Conservation (phyloP, 2,113 vertebrate species). For the Scomber colias region DNA sequence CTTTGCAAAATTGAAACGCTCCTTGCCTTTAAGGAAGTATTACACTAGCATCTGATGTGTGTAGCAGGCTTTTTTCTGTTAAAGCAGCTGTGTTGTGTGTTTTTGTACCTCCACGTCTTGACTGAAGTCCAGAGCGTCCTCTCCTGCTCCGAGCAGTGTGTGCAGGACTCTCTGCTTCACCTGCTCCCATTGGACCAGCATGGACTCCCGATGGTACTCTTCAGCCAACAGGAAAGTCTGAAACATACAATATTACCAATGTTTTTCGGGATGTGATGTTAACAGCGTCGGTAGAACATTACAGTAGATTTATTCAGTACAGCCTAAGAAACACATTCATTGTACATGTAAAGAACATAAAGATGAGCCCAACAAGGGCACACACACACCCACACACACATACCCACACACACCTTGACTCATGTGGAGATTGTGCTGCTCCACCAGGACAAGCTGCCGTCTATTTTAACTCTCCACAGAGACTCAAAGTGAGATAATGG, state of each 20-base stretch:
- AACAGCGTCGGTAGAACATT: no score
- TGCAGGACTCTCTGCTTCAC: constrained; percentile 98
- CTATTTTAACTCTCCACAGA: constrained; percentile 78
- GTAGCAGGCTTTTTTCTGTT: neutral
- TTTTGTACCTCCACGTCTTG: constrained; percentile 95
- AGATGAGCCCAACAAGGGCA: neutral
- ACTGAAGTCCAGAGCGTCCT: constrained; percentile 96
- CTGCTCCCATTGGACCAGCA: constrained; percentile 99
- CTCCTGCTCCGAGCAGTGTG: constrained; percentile 95
- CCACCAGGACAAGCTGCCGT: constrained; percentile 58
- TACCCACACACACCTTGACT: constrained; percentile 34
- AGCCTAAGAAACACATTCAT: neutral
- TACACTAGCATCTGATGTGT: neutral
- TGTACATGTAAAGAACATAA: neutral
- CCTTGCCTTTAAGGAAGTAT: neutral
- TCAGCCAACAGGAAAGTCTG: constrained; percentile 98
- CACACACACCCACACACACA: neutral
- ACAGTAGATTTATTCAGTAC: no score
- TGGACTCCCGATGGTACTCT: constrained; percentile 97
- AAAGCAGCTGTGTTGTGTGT: neutral
- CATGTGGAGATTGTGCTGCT: constrained; percentile 37
- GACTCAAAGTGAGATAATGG: constrained; percentile 75
- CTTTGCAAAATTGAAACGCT: neutral
- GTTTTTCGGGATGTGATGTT: no score
- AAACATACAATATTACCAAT: neutral